A percentile compares a stretch with the other conserved stretches of the same genome.
Evolutionary conservation across 2,797 vertebrate species (phyloP).

Genomic region (Triplophysa bombifrons): DNA sequence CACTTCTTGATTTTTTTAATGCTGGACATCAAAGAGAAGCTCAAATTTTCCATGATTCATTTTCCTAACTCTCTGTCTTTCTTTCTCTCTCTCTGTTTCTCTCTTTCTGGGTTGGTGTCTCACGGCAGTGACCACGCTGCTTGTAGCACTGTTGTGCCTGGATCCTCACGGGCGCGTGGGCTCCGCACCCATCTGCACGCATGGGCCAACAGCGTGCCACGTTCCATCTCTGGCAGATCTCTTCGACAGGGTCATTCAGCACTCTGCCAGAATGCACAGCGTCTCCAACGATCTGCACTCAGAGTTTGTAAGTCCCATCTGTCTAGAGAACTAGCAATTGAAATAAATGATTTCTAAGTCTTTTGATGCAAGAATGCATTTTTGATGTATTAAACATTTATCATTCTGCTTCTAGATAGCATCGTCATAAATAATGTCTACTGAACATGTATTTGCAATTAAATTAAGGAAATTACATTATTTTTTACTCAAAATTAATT

Average conservation of each 20-base stretch:
- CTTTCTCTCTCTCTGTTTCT: slow-evolving; percentile 15
- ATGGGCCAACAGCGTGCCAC: slow-evolving; percentile 64
- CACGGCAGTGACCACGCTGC: slow-evolving; percentile 43
- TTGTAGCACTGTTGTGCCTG: slow-evolving; percentile 66
- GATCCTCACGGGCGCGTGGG: slow-evolving; percentile 55
- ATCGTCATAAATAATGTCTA: background rate
- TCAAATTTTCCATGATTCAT: background rate
- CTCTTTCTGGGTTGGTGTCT: slow-evolving; percentile 21
- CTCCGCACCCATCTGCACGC: slow-evolving; percentile 65
- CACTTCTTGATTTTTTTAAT: background rate
- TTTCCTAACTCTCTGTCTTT: background rate
- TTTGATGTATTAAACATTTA: background rate
- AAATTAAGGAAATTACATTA: background rate
- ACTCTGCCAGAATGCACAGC: slow-evolving; percentile 78
- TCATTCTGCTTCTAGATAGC: background rate
- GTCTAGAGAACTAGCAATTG: background rate
- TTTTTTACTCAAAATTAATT: too few relatives aligned
- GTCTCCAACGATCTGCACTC: slow-evolving; percentile 79
- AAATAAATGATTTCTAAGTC: background rate
- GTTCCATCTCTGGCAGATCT: slow-evolving; percentile 73
- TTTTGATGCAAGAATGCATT: background rate
- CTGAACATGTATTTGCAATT: background rate
- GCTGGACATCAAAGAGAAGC: background rate
- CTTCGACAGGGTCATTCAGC: slow-evolving; percentile 82
- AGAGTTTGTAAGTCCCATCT: slow-evolving; percentile 72